These are phyloP conservation scores for Cassiopea xamachana DNA, from an alignment of 30 jellyfish, hydroid and myxozoan genomes.

Conservation along the genomic window DNA sequence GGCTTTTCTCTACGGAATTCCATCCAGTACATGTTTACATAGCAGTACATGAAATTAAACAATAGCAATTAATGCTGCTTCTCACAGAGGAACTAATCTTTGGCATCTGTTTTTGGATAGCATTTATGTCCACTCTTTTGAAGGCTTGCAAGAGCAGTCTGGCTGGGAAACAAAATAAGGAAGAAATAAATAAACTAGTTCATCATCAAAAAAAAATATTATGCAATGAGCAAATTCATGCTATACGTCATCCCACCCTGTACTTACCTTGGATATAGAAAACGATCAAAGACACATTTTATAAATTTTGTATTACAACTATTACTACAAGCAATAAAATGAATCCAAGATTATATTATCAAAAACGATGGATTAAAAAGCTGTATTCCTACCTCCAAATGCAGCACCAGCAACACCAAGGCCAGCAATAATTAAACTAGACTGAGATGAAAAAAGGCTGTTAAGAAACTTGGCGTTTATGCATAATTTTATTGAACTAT, in stretches of 20 bases:
- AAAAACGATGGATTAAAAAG: neutral
- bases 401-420: conserved; percentile 84
- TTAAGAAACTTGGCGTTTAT: too few relatives aligned
- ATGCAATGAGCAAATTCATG: neutral
- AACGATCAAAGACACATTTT: too few relatives aligned
- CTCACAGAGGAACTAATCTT: conserved; percentile 76
- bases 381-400: conserved; percentile 42
- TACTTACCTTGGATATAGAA: too few relatives aligned
- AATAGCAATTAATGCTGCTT: too few relatives aligned
- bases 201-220: neutral
- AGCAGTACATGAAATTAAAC: too few relatives aligned
- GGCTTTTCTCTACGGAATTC: too few relatives aligned
- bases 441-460: conserved; percentile 26
- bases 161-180: conserved; percentile 54
- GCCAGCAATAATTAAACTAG: conserved; percentile 72
- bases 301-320: too few relatives aligned
- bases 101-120: conserved; percentile 90
- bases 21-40: too few relatives aligned
- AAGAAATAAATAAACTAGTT: neutral
- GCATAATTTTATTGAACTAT: too few relatives aligned
- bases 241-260: too few relatives aligned
- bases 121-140: conserved; percentile 79
- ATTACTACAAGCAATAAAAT: too few relatives aligned
- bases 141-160: conserved; percentile 78
- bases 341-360: neutral